Conservation (phyloP, 2,888 invertebrate genomes). For the Leptarthrus brevirostris region DNA sequence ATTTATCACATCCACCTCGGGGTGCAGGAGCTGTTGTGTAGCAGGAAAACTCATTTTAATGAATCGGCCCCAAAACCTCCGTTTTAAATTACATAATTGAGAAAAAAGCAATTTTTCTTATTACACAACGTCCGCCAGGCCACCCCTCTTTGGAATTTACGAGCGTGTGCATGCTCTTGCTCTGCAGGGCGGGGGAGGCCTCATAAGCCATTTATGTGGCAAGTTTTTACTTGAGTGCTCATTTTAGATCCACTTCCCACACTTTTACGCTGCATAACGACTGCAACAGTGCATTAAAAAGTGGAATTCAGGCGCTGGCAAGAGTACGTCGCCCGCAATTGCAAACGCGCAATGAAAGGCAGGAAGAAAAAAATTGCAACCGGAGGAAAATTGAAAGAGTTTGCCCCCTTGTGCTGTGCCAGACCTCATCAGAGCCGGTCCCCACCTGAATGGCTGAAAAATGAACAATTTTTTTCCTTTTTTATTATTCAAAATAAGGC, state of each 20-base stretch:
- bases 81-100: conserved; percentile 54
- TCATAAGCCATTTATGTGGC: conserved; percentile 50
- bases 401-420: conserved; percentile 18
- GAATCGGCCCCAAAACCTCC: conserved; percentile 42
- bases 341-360: conserved; percentile 23
- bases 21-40: not conserved
- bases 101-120: conserved; percentile 54
- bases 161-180: not conserved
- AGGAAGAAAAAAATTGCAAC: conserved; percentile 16
- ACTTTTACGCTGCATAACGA: conserved; percentile 38
- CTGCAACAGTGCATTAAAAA: conserved; percentile 50
- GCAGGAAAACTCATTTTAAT: conserved; percentile 38
- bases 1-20: not conserved
- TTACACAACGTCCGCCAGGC: conserved; percentile 50
- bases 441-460: conserved; percentile 46
- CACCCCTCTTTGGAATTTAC: conserved; percentile 13
- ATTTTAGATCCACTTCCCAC: conserved; percentile 46
- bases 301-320: conserved; percentile 47
- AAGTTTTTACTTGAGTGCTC: conserved; percentile 49
- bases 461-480: conserved; percentile 37
- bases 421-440: conserved; percentile 12
- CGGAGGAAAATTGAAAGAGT: conserved; percentile 45
- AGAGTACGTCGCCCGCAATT: conserved; percentile 41
- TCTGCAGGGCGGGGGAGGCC: conserved; percentile 28
- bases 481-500: conserved; percentile 48